These are phyloP conservation scores for Cyphomyrus discorhynchus DNA, from an alignment of 2,113 vertebrate species.

Conservation along the genomic window DNA sequence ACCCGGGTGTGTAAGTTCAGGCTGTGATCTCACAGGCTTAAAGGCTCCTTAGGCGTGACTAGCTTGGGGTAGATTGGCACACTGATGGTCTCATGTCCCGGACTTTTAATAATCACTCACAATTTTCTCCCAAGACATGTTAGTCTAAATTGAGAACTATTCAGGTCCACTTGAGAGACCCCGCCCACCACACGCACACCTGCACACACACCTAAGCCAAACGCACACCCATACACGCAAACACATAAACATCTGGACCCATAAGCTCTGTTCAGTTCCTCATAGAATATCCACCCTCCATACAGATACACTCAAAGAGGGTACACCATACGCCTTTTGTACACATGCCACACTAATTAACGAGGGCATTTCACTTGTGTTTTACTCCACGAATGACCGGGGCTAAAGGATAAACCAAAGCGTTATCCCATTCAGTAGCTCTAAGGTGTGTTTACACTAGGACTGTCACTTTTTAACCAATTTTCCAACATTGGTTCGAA, in stretches of 20 bases:
- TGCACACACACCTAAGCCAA: not conserved
- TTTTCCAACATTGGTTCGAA: too few relatives aligned
- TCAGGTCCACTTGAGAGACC: not conserved
- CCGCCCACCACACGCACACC: not conserved
- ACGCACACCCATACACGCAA: slow-evolving; percentile 12
- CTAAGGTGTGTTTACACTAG: not conserved
- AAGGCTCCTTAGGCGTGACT: not conserved
- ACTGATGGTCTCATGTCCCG: not conserved
- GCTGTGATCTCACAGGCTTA: not conserved
- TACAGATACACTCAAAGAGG: not conserved
- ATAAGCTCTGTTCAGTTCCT: not conserved
- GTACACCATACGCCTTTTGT: not conserved
- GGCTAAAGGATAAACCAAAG: not conserved
- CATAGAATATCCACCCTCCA: not conserved
- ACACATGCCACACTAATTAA: not conserved
- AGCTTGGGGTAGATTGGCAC: not conserved
- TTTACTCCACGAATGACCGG: too few relatives aligned
- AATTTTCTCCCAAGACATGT: not conserved
- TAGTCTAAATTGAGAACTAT: not conserved
- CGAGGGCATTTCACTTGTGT: not conserved
- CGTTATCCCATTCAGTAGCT: not conserved
- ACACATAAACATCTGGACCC: slow-evolving; percentile 10
- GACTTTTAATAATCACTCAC: not conserved
- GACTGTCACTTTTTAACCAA: too few relatives aligned
- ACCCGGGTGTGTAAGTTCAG: not conserved